Percentiles rank a stretch among this genome's conserved stretches.
Conservation (phyloP, 2,888 invertebrate genomes). For the Drosophila subquinaria region DNA sequence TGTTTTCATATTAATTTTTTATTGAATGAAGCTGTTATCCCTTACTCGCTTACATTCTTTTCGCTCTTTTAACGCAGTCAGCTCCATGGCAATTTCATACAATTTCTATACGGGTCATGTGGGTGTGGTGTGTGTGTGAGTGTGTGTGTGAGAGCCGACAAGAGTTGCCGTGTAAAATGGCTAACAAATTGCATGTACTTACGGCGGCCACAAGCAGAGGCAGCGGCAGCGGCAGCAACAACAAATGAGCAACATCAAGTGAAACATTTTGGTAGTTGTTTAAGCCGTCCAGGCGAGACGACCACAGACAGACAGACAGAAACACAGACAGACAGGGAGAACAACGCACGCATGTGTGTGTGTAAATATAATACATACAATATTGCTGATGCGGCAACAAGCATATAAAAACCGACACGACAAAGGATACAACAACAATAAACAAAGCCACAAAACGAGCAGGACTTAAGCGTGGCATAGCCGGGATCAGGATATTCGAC, state of each 20-base stretch:
- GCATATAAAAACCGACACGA: constrained; percentile 52
- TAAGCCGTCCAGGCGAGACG: constrained; percentile 58
- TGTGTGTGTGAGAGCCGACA: constrained; percentile 40
- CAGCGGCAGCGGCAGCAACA: constrained; percentile 41
- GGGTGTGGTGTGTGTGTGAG: constrained; percentile 4
- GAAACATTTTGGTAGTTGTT: constrained; percentile 65
- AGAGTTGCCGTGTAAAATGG: constrained; percentile 71
- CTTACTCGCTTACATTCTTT: constrained; percentile 3
- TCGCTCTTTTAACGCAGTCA: constrained; percentile 21
- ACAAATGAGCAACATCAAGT: constrained; percentile 64
- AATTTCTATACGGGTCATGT: constrained; percentile 55
- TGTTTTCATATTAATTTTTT: constrained; percentile 77
- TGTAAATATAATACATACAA: constrained; percentile 42
- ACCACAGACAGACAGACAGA: constrained; percentile 38
- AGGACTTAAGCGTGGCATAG: constrained; percentile 39
- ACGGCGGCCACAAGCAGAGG: constrained; percentile 48
- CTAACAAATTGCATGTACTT: constrained; percentile 78
- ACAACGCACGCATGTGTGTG: constrained; percentile 6
- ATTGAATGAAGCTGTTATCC: constrained; percentile 64
- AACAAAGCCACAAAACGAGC: constrained; percentile 76
- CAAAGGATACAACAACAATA: constrained; percentile 52
- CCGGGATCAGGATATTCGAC: constrained; percentile 13
- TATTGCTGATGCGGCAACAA: constrained; percentile 51
- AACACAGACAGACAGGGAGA: neutral
- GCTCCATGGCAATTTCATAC: constrained; percentile 60